These are phyloP conservation scores for Lymantria monacha DNA, from an alignment of 2,888 invertebrate genomes.

Conservation along the genomic window DNA sequence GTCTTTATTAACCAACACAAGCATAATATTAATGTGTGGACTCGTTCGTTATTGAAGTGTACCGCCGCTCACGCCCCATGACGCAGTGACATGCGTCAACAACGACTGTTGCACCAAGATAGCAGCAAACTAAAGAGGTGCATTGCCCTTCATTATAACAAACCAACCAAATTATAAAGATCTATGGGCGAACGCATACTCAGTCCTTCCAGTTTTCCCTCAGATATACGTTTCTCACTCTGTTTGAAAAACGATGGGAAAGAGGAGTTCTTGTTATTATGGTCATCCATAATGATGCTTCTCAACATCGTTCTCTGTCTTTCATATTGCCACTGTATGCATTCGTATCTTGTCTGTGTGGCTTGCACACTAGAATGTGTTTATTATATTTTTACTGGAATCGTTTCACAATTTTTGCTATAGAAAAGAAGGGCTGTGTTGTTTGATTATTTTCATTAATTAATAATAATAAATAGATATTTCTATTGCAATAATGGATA, in stretches of 20 bases:
- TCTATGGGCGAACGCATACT: constrained; percentile 18
- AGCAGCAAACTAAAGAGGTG: constrained; percentile 55
- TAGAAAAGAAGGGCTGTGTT: neutral
- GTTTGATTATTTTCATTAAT: too few relatives aligned
- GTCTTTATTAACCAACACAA: too few relatives aligned
- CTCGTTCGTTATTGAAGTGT: too few relatives aligned
- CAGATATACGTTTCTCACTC: constrained; percentile 14
- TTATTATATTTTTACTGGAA: constrained; percentile 15
- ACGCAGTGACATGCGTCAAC: constrained; percentile 80
- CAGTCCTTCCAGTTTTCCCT: constrained; percentile 18
- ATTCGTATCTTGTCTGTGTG: constrained; percentile 17
- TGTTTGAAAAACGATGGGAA: constrained; percentile 14
- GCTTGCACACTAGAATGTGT: constrained; percentile 17
- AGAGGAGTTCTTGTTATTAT: constrained; percentile 33
- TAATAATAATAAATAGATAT: too few relatives aligned
- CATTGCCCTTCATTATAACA: constrained; percentile 36
- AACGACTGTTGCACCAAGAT: constrained; percentile 64
- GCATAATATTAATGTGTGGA: too few relatives aligned
- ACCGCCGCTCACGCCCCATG: constrained; percentile 62
- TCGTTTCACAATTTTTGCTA: constrained; percentile 3
- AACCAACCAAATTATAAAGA: constrained; percentile 18
- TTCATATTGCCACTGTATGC: constrained; percentile 29
- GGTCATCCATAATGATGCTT: constrained; percentile 27
- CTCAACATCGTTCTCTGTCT: constrained; percentile 45
- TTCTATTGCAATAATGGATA: too few relatives aligned